Base-by-base conservation (phyloP, 2,797 vertebrate species). In the Coregonus ussuriensis region DNA sequence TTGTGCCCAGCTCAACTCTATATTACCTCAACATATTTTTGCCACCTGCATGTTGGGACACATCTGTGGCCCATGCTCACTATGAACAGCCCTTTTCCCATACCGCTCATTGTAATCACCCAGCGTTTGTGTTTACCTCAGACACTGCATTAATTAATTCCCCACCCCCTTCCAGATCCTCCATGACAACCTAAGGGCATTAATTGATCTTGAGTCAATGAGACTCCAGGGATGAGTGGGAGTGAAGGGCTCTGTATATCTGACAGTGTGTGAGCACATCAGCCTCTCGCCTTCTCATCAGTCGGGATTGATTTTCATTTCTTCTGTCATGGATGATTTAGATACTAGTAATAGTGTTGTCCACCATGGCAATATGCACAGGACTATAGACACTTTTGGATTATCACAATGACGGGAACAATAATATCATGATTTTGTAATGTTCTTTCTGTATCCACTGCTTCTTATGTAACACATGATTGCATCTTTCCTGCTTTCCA, bases 121-220 rank as follows among this genome's bases (percentile, higher is more conserved):
- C 54, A 56, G 15, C 18, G 54, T 56, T 56, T 16, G 54, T 56
- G 54, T 18, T 56, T 56, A n/a, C 54, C 16, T 16, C 54, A 56
- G 18, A 56, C 54, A n/a, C 54, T 56, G 54, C 6, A 4, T n/a
- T 16, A 56, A 4, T n/a, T 16, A 56, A 56, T n/a, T 6, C 16
- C 56, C 16, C 18, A 59, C 18, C 16, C n/a, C 16, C 25, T 13
- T 25, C 11, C 29, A 25, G 9, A 29, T 25, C 63, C 29, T 13
- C 63, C 63, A 66, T 66, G 21, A 4, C 63, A 66, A 66, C 63
- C 63, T 66, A 25, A 31, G 63, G 29, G 63, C 63, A 66, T 66
- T 66, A 66, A 66, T 66, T 66, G 63, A 21, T 25, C 56, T 59
- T 21, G 16, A 59, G 18, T 59, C 56, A 21, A 31, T 66, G 63